These are phyloP conservation scores for Scalopus aquaticus DNA, from an alignment of 2,113 vertebrate species.

Conservation along the genomic window DNA sequence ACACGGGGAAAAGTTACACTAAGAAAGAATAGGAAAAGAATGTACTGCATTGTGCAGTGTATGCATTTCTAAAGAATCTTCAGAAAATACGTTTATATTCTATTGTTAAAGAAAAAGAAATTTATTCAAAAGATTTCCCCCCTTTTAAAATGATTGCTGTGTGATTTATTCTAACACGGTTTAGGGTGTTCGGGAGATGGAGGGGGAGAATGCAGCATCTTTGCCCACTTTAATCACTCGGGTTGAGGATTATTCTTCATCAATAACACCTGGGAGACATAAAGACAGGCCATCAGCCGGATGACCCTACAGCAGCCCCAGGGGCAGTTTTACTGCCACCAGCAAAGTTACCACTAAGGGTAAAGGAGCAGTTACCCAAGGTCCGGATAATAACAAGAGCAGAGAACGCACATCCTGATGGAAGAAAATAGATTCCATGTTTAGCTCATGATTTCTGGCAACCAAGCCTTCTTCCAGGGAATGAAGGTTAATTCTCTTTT, in stretches of 20 bases:
- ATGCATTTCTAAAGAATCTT: slow-evolving; percentile 74
- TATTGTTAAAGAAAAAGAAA: slow-evolving; percentile 69
- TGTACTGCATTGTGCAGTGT: slow-evolving; percentile 61
- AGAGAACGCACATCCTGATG: slow-evolving; percentile 39
- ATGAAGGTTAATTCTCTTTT: slow-evolving; percentile 59
- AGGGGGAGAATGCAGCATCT: slow-evolving; percentile 69
- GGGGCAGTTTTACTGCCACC: slow-evolving; percentile 75
- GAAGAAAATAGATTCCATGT: slow-evolving; percentile 73
- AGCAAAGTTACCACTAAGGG: slow-evolving; percentile 77
- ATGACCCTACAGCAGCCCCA: slow-evolving; percentile 82
- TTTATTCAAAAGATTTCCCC: slow-evolving; percentile 63
- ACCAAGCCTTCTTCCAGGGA: slow-evolving; percentile 46
- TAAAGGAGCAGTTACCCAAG: slow-evolving; percentile 64
- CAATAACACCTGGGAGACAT: slow-evolving; percentile 75
- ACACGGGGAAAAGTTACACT: slow-evolving; percentile 40
- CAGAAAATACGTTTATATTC: slow-evolving; percentile 73
- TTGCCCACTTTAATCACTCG: slow-evolving; percentile 74
- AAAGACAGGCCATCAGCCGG: slow-evolving; percentile 73
- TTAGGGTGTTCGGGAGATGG: slow-evolving; percentile 66
- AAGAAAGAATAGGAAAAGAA: slow-evolving; percentile 68
- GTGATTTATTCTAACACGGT: slow-evolving; percentile 71
- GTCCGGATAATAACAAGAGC: slow-evolving; percentile 53
- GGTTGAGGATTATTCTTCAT: slow-evolving; percentile 73
- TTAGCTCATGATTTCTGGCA: slow-evolving; percentile 66
- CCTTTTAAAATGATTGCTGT: slow-evolving; percentile 59